These are phyloP conservation scores for Lamellibrachia luymesi DNA, from an alignment of 1,140 invertebrate species.

Conservation along the genomic window DNA sequence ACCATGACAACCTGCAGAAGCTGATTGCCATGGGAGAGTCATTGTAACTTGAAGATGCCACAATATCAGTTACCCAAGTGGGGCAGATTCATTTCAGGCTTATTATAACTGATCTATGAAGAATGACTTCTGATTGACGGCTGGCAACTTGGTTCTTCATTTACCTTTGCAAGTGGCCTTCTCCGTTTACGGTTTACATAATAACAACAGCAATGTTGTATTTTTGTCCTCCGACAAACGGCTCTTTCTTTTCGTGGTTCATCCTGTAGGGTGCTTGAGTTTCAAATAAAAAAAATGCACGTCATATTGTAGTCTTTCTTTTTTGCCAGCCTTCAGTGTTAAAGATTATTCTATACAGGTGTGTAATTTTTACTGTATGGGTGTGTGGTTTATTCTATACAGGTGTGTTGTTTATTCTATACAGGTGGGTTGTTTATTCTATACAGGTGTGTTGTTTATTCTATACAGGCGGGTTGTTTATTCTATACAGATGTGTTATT, in stretches of 20 bases:
- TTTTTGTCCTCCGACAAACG: background rate
- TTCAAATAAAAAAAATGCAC: background rate
- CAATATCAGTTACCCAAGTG: background rate
- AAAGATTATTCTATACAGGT: background rate
- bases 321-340: background rate
- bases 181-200: background rate
- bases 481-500: background rate
- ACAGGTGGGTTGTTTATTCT: background rate
- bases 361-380: background rate
- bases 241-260: background rate
- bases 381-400: background rate
- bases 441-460: background rate
- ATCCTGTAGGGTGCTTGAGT: background rate
- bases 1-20: background rate
- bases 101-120: background rate
- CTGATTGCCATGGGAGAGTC: background rate
- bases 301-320: background rate
- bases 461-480: background rate
- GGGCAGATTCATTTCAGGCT: background rate
- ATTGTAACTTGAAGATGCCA: background rate
- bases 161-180: background rate
- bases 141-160: background rate
- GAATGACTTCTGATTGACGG: background rate
- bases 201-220: background rate
- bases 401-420: background rate